phyloP scores from a whole-genome alignment of 2,888 invertebrate genomes.

The Ophion obscuratus region DNA sequence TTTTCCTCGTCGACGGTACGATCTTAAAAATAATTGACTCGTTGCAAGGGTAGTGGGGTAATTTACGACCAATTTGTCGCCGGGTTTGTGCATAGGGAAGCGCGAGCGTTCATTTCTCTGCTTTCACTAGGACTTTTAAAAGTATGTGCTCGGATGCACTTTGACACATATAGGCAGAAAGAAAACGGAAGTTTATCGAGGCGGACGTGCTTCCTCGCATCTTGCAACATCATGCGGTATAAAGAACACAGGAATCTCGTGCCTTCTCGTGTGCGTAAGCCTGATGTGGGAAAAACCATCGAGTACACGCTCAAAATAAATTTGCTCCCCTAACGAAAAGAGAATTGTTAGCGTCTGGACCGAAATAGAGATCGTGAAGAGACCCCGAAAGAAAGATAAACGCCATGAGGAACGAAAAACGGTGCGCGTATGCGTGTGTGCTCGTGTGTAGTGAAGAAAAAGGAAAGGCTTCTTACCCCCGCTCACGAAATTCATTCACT shows the following conservation, averaged over 20 bases:
- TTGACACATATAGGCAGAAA: not conserved
- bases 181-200: slow-evolving; percentile 49
- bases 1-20: not conserved
- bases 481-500: slow-evolving; percentile 60
- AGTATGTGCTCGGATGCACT: not conserved
- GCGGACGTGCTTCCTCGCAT: not conserved
- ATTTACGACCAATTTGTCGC: not conserved
- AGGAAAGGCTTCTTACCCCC: slow-evolving; percentile 43
- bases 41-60: not conserved
- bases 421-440: not conserved
- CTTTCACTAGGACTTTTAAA: not conserved
- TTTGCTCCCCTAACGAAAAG: slow-evolving; percentile 75
- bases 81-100: not conserved
- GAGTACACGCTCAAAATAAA: slow-evolving; percentile 74
- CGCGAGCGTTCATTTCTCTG: not conserved
- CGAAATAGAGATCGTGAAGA: slow-evolving; percentile 73
- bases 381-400: slow-evolving; percentile 57
- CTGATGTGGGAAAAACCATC: slow-evolving; percentile 65
- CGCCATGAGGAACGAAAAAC: slow-evolving; percentile 23
- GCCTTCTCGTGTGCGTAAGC: slow-evolving; percentile 15
- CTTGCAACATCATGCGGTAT: slow-evolving; percentile 12
- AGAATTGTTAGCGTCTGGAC: slow-evolving; percentile 73
- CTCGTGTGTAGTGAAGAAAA: slow-evolving; percentile 32
- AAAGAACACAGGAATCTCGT: slow-evolving; percentile 35
- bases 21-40: not conserved